phyloP scores from a whole-genome alignment of 2,888 invertebrate genomes.

The Danaus chrysippus region DNA sequence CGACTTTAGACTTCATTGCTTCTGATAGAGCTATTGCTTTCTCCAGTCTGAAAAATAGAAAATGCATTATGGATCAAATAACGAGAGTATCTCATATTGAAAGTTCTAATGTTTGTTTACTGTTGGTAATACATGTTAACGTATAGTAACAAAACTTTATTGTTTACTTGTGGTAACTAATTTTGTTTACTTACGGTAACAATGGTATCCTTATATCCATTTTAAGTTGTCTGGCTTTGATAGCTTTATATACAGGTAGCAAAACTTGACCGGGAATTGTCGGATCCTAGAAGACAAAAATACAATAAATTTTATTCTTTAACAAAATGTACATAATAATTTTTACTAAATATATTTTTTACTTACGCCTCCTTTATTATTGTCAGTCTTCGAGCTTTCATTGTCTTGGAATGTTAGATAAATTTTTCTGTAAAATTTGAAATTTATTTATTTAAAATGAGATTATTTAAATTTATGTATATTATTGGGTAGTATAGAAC shows the following conservation, averaged over 20 bases:
- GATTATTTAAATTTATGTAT: no score
- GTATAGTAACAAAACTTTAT: no score
- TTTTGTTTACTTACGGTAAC: conserved; percentile 70
- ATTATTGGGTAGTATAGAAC: no score
- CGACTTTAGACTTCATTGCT: conserved; percentile 43
- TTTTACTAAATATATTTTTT: background rate
- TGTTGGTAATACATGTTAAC: no score
- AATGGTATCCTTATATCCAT: conserved; percentile 75
- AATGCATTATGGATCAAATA: no score
- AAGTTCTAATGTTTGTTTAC: no score
- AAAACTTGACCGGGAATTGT: conserved; percentile 80
- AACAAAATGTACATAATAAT: background rate
- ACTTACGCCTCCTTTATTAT: conserved; percentile 58
- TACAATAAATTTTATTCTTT: background rate
- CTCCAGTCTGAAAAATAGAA: conserved; percentile 51
- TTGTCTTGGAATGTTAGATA: conserved; percentile 82
- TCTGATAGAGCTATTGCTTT: conserved; percentile 71
- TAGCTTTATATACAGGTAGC: conserved; percentile 85
- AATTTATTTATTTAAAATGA: conserved; percentile 21
- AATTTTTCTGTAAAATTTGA: conserved; percentile 77
- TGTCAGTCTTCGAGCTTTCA: conserved; percentile 38
- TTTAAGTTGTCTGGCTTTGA: conserved; percentile 82
- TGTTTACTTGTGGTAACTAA: background rate
- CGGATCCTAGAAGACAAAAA: conserved; percentile 48
- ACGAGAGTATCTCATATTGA: no score